phyloP scores from a whole-genome alignment of 2,113 vertebrate genomes.

The Atractosteus spatula region DNA sequence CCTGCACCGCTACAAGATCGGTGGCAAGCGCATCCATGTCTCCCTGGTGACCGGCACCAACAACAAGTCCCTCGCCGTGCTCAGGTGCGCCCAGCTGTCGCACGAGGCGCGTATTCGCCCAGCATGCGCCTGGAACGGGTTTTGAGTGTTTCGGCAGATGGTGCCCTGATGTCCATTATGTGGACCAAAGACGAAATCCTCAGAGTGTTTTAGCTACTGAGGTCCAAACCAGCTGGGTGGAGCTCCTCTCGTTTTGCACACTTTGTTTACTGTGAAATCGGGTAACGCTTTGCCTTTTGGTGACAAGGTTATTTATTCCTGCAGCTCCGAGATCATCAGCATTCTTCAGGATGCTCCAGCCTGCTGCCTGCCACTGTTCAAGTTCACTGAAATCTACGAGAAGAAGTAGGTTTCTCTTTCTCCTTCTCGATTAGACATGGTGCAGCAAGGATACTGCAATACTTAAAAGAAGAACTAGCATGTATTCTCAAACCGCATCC shows the following conservation, averaged over 20 bases:
- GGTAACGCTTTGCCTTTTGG: too few species aligned
- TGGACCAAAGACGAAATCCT: too few species aligned
- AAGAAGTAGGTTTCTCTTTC: constrained; percentile 77
- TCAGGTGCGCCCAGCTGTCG: constrained; percentile 68
- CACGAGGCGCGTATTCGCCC: too few species aligned
- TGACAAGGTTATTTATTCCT: not conserved
- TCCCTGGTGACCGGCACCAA: constrained; percentile 81
- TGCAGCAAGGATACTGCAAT: not conserved
- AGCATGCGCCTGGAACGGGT: too few species aligned
- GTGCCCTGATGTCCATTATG: too few species aligned
- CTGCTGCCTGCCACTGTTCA: constrained; percentile 89
- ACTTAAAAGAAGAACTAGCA: not conserved
- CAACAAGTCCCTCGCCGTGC: constrained; percentile 79
- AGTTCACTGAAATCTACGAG: constrained; percentile 93
- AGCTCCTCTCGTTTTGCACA: too few species aligned
- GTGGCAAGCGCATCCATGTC: constrained; percentile 89
- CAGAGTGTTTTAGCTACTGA: too few species aligned
- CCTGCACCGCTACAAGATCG: constrained; percentile 89
- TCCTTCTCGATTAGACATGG: not conserved
- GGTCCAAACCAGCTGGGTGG: too few species aligned
- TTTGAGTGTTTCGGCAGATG: too few species aligned
- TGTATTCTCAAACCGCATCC: not conserved
- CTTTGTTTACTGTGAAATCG: too few species aligned
- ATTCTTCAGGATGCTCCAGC: constrained; percentile 94
- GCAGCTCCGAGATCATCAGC: constrained; percentile 79